Conservation (phyloP, 1,140 invertebrate genomes). For the Oppia nitens region DNA sequence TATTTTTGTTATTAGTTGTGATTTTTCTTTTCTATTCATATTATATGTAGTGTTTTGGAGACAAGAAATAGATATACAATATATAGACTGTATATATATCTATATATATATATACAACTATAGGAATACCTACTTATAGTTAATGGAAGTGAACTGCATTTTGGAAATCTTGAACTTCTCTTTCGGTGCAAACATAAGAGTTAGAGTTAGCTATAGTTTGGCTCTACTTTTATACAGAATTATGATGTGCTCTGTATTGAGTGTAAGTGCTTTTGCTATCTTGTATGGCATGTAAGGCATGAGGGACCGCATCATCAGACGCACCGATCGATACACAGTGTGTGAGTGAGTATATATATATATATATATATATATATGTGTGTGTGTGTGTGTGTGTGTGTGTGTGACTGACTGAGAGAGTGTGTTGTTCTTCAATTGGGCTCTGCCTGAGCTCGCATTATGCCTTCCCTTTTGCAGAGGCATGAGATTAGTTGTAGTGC, state of each 20-base stretch:
- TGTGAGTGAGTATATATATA: no score
- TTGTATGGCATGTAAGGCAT: no score
- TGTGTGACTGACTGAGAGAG: no score
- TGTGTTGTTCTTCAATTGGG: background rate
- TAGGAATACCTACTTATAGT: background rate
- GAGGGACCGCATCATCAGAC: background rate
- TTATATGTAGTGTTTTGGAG: no score
- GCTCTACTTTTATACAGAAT: background rate
- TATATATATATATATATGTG: no score
- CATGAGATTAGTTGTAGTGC: background rate
- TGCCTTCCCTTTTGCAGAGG: background rate
- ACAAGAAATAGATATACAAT: no score
- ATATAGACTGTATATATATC: no score
- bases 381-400: no score
- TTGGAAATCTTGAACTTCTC: background rate
- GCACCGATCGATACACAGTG: background rate
- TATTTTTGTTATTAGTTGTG: background rate
- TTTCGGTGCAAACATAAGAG: background rate
- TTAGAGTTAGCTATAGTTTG: no score
- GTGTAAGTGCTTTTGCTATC: background rate
- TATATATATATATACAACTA: no score
- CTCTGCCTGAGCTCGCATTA: background rate
- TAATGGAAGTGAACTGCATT: background rate
- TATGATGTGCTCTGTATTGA: background rate
- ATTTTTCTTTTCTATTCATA: background rate